A percentile compares a stretch with the other conserved stretches of the same genome.
Conservation (phyloP, 92 coral and sea anemone species). For the Epizoanthus rinbou region DNA sequence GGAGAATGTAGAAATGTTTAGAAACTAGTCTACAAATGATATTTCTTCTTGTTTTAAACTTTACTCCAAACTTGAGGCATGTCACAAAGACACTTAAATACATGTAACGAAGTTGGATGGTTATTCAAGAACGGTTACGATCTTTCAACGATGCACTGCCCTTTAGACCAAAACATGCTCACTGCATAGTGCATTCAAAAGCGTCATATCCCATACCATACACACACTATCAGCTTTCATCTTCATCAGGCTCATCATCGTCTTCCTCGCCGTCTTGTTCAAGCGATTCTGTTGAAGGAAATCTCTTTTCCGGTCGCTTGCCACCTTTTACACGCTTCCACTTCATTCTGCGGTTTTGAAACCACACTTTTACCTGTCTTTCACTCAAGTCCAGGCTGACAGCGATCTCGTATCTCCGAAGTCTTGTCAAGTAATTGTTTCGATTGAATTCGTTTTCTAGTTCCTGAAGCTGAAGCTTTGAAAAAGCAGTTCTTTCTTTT, state of each 20-base stretch:
- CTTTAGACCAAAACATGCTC: too few relatives aligned
- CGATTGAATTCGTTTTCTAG: constrained; percentile 83
- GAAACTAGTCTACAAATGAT: too few relatives aligned
- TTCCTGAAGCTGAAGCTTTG: constrained; percentile 86
- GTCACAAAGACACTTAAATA: too few relatives aligned
- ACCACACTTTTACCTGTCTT: constrained; percentile 91
- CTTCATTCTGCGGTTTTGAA: constrained; percentile 93
- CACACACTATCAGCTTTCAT: constrained; percentile 13
- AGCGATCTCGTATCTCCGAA: constrained; percentile 89
- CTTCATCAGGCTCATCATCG: constrained; percentile 21
- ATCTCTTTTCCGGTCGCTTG: constrained; percentile 65
- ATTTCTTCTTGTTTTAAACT: too few relatives aligned
- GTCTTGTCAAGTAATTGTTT: constrained; percentile 84
- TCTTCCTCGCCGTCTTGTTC: constrained; percentile 16
- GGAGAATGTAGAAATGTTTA: too few relatives aligned
- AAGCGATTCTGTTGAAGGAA: constrained; percentile 20
- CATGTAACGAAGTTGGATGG: too few relatives aligned
- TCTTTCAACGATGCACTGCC: too few relatives aligned
- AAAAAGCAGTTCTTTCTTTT: constrained; percentile 91
- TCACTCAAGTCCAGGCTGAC: constrained; percentile 86
- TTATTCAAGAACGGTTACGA: too few relatives aligned
- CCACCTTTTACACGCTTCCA: constrained; percentile 91
- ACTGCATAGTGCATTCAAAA: too few relatives aligned
- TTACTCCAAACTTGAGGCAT: too few relatives aligned
- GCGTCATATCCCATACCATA: too few relatives aligned